Base-by-base conservation (phyloP, 2,797 vertebrate genomes). In the Vultur gryphus region DNA sequence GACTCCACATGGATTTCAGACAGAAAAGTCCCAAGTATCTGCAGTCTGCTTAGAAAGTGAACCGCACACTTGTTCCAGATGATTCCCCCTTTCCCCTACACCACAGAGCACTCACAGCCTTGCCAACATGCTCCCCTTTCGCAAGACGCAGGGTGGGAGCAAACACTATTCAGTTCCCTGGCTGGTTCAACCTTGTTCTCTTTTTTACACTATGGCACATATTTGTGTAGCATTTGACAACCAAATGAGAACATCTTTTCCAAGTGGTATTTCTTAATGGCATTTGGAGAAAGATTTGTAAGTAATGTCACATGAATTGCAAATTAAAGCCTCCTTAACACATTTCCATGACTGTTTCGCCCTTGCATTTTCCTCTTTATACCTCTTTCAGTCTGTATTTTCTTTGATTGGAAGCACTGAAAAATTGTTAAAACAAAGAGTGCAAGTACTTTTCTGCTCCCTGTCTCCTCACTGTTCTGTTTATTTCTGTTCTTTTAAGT, bases 161-260 rank as follows among this genome's bases (percentile, higher is more conserved):
- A 84, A 82, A 89, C 14, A 7, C 35, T 89, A 4, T 49, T 97
- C 54, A 55, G 43, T 75, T 76, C 64, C 57, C 46, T 69, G 39
- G 35, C 51, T 84, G 21, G 15, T 89, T 94, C 41, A 93, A 51
- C 83, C 59, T 95, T 65, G 23, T 61, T 92, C 91, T 87, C 59
- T 48, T 95, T 96, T 90, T 93, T 77, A 82, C 66, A 91, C 93
- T 91, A 77, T 92, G 89, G 82, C 89, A 96, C 52, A 87, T 26
- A 96, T 94, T 92, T 93, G 57, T 90, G 61, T 46, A 80, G 62
- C 55, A 48, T 69, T 95, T 71, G 93, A 84, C 58, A 93, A 91
- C 64, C 48, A 67, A 62, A 81, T 84, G 73, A 92, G 81, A 62
- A 84, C 76, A 94, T 57, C 43, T 90, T 95, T 95, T 94, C 87